Conservation (phyloP, 1,140 invertebrate species). For the Macrosteles quadrilineatus region DNA sequence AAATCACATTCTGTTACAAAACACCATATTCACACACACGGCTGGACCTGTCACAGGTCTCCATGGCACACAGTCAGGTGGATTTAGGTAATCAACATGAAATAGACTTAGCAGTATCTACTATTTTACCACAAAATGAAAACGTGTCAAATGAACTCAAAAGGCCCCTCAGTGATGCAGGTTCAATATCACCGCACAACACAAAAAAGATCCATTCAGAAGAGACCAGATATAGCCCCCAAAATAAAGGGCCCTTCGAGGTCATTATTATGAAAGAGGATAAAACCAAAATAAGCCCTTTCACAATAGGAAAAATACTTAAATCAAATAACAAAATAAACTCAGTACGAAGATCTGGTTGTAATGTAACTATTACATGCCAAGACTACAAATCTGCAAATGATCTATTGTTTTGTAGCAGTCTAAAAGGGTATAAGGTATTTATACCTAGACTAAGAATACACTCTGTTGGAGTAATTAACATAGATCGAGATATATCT, state of each 20-base stretch:
- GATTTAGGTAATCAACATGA: too few relatives aligned
- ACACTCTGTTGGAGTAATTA: not conserved
- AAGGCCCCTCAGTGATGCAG: too few relatives aligned
- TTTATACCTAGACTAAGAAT: not conserved
- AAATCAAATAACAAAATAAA: not conserved
- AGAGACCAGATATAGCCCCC: too few relatives aligned
- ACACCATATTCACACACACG: too few relatives aligned
- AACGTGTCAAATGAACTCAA: too few relatives aligned
- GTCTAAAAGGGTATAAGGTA: not conserved
- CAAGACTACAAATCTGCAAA: not conserved
- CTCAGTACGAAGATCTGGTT: not conserved
- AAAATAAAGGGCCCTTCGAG: constrained; percentile 16
- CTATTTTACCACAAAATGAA: too few relatives aligned
- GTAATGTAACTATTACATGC: constrained; percentile 6
- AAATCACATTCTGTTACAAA: too few relatives aligned
- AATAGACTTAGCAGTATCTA: too few relatives aligned
- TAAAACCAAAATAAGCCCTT: not conserved
- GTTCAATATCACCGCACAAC: too few relatives aligned
- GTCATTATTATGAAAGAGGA: not conserved
- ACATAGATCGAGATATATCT: not conserved
- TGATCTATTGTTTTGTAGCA: not conserved
- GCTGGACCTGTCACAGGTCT: too few relatives aligned
- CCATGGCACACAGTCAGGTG: too few relatives aligned
- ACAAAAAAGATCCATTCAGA: too few relatives aligned
- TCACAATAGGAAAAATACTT: not conserved